Percentiles rank a stretch among this genome's conserved stretches.
These are phyloP conservation scores for Spodoptera frugiperda DNA, from an alignment of 1,140 invertebrate species.

Conservation along the genomic window DNA sequence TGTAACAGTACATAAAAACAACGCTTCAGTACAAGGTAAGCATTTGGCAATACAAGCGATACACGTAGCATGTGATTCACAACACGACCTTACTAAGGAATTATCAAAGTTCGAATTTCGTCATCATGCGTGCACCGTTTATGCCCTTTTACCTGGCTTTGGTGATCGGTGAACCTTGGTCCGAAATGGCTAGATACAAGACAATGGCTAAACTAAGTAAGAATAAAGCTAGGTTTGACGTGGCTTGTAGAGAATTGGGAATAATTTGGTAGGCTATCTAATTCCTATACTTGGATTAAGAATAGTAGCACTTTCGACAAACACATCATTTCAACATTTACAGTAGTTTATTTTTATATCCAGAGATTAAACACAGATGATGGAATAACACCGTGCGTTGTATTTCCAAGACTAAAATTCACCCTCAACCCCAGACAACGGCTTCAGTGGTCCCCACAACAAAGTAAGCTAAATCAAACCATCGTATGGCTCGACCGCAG, in stretches of 20 bases:
- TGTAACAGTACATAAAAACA: conserved; percentile 23
- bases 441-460: not conserved
- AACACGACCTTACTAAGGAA: conserved; percentile 12
- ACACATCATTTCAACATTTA: too few species aligned
- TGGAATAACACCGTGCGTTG: too few species aligned
- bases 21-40: conserved; percentile 31
- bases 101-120: conserved; percentile 18
- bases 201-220: too few species aligned
- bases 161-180: conserved; percentile 3
- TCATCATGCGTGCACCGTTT: conserved; percentile 5
- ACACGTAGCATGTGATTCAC: conserved; percentile 13
- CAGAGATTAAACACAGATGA: too few species aligned
- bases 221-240: too few species aligned
- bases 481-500: not conserved
- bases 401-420: too few species aligned
- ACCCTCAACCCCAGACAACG: too few species aligned
- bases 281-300: too few species aligned
- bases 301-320: too few species aligned
- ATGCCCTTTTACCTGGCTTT: conserved; percentile 5
- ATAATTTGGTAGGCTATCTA: too few species aligned
- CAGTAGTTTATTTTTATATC: too few species aligned
- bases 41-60: conserved; percentile 18
- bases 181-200: not conserved
- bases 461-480: conserved; percentile 24
- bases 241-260: too few species aligned